A percentile compares a stretch with the other conserved stretches of the same genome.
These are phyloP conservation scores for Heterodera filipjevi DNA, from an alignment of 2,888 invertebrate species.

Conservation along the genomic window DNA sequence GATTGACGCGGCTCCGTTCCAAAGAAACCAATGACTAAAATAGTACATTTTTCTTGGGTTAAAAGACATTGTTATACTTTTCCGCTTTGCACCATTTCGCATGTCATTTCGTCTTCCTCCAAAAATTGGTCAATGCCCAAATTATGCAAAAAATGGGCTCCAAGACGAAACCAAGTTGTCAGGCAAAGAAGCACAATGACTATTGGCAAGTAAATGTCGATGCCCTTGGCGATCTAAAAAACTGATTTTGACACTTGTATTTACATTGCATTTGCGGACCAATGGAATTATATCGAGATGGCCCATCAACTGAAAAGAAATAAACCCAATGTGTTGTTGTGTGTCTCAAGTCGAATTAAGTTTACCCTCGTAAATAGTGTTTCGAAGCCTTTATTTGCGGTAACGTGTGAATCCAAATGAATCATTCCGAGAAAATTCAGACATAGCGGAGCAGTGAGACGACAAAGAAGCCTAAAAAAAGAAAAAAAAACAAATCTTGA, in stretches of 20 bases:
- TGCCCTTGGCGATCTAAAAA: conserved; percentile 82
- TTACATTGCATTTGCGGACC: conserved; percentile 1
- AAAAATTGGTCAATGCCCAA: conserved; percentile 96
- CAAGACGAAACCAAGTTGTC: conserved; percentile 80
- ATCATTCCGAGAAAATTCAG: conserved; percentile 95
- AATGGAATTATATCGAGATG: conserved; percentile 98
- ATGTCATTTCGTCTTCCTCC: conserved; percentile 80
- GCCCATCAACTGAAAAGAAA: conserved; percentile 80
- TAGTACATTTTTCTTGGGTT: neutral
- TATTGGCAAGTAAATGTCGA: conserved; percentile 99
- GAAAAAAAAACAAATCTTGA: neutral
- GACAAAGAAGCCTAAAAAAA: conserved; percentile 71
- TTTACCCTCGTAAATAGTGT: conserved; percentile 85
- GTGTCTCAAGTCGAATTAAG: too few relatives aligned
- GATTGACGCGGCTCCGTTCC: conserved; percentile 46
- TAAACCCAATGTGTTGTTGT: neutral
- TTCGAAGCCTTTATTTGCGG: conserved; percentile 68
- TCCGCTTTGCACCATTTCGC: conserved; percentile 90
- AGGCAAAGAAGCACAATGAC: conserved; percentile 88
- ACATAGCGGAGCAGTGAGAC: conserved; percentile 95
- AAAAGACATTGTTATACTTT: conserved; percentile 70
- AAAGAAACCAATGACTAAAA: conserved; percentile 23
- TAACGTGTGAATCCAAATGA: conserved; percentile 84
- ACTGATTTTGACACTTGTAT: neutral
- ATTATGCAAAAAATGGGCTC: conserved; percentile 83